These are phyloP conservation scores for Platycercus adscitus DNA, from an alignment of 2,113 vertebrate species.

Conservation along the genomic window DNA sequence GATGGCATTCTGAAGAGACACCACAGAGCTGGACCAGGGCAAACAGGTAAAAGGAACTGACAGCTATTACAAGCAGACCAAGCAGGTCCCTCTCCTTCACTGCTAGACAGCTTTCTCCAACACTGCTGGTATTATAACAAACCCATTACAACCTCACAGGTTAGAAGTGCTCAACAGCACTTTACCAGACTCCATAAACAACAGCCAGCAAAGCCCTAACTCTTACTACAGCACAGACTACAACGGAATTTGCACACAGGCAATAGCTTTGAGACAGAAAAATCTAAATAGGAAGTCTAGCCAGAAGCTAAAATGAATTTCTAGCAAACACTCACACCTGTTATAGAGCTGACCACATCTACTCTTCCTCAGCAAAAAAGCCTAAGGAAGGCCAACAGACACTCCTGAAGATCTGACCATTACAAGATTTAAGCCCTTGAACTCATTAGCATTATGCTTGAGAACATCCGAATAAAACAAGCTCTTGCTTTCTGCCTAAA, in stretches of 20 bases:
- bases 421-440: not conserved
- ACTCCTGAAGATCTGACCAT: not conserved
- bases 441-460: not conserved
- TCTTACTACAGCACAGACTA: not conserved
- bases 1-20: not conserved
- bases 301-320: not conserved
- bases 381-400: not conserved
- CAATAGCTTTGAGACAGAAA: not conserved
- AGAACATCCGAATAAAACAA: not conserved
- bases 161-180: not conserved
- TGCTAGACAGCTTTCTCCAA: not conserved
- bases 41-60: not conserved
- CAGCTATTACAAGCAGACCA: not conserved
- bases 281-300: not conserved
- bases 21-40: not conserved
- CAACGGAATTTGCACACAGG: not conserved
- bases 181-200: not conserved
- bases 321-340: not conserved
- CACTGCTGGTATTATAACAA: not conserved
- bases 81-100: not conserved
- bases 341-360: not conserved
- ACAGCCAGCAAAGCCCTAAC: not conserved
- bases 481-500: not conserved
- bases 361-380: not conserved
- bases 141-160: not conserved